Evolutionary conservation across 2,888 invertebrate species (phyloP), one percentile per base, ranked within the genome.

Genomic region (Drosophila yooni): DNA sequence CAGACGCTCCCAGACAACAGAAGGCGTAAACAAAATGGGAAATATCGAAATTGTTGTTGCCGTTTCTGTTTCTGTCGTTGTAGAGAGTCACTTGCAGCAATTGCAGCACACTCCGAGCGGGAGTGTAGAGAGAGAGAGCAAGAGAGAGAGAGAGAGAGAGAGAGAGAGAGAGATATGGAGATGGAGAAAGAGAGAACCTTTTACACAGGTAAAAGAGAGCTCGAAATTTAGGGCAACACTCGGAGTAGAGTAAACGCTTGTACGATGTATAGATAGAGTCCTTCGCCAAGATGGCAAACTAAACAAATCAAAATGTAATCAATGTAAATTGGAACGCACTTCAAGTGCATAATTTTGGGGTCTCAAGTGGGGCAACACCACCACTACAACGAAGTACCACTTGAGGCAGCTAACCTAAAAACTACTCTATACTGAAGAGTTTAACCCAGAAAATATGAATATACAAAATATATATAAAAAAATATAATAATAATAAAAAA

Each of bases 291-390:
- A 74, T 62, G 48, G 40, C 53, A 59, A 59, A 29, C 71, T 59
- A 80, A 78, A 80, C 81, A 78, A 71, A 80, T 78, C 76, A 67
- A 80, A 78, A 78, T 79, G 77, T 80, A 77, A 75, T 77, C 80
- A 70, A 65, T 64, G 65, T 52, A 75, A 75, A 79, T 72, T 79
- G 63, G 63, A 52, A 63, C 63, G 72, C 72, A 57, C 64, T 62
- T 63, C 53, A 71, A 71, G 71, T 71, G 71, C 73, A 71, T 64
- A 72, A 63, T 63, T 46, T 76, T 34, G 61, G 72, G 56, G 59
- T 73, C 78, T 76, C 79, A 46, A 76, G 76, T 78, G 75, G 66
- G 46, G 71, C 63, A 63, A 57, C 58, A 70, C 18, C 38, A 18
- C 43, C 50, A 58, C n/a, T 13, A 36, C 59, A 27, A 33, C 38